Base-by-base conservation (phyloP, 2,888 invertebrate genomes). In the Drosophila austrosaltans region DNA sequence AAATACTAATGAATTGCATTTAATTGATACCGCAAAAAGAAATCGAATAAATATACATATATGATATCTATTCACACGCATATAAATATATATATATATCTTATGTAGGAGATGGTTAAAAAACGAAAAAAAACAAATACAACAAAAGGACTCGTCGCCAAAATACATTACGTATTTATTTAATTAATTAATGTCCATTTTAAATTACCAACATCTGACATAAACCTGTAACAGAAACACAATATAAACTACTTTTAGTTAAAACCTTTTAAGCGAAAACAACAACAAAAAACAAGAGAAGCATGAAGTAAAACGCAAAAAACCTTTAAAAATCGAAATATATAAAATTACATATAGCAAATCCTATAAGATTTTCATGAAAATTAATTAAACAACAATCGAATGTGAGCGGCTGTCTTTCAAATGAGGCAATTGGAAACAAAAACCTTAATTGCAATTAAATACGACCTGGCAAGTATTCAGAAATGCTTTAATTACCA, bases 1-100 rank as follows among this genome's bases (percentile, higher is more conserved):
- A 82, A 78, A 83, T 82, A 83, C 88, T 66, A 74, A 79, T 81
- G 67, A 82, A 85, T 72, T 83, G 83, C 83, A 83, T 83, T 83
- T 83, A 89, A 87, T 72, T 56, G 57, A 72, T 75, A 67, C 56
- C 65, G 73, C 76, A 75, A 66, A 54, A 39, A 7, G 7, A 56
- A 54, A 61, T 62, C 44, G 3, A 69, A 48, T 48, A 48, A 48
- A 48, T 48, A 48, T 48, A 3, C 25, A 48, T 25, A 48, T 48
- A 48, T 48, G 2, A 53, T 22, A 60, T 3, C 28, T 16, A 63
- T 22, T 56, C 8, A 60, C 28, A 60, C 16, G 25, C n/a, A 62
- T 32, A 22, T 30, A 61, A 6, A 53, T 32, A 20, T 7, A 44
- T 28, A 48, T 30, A 61, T 61, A 53, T 32, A 62, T 48, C 69